Evolutionary conservation across 2,797 vertebrate species (phyloP).

Genomic region (Lithobates sylvaticus): DNA sequence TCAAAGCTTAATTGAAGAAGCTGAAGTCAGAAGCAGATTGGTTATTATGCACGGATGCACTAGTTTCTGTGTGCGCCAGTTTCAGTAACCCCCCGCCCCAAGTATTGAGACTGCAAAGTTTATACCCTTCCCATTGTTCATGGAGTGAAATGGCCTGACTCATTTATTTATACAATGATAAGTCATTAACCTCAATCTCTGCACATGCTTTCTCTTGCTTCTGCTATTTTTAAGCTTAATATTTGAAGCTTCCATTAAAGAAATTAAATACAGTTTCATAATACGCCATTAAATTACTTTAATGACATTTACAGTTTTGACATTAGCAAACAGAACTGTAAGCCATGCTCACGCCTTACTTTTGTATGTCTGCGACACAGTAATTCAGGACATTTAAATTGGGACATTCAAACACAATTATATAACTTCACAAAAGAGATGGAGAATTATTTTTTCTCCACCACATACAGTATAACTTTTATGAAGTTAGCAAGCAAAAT

Average conservation of each 20-base stretch:
- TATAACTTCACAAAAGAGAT: background rate
- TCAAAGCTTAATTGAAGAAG: too few relatives aligned
- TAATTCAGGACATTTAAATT: background rate
- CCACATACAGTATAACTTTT: background rate
- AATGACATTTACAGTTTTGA: slow-evolving; percentile 31
- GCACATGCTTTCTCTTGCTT: slow-evolving; percentile 19
- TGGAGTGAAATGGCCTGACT: background rate
- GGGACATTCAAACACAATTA: background rate
- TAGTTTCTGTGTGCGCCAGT: too few relatives aligned
- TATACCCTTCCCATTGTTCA: background rate
- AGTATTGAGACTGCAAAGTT: background rate
- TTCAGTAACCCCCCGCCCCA: too few relatives aligned
- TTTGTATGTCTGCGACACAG: background rate
- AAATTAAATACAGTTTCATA: slow-evolving; percentile 44
- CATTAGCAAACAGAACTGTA: background rate
- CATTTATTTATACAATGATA: slow-evolving; percentile 14
- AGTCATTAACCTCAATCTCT: slow-evolving; percentile 38
- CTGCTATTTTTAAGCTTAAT: slow-evolving; percentile 28
- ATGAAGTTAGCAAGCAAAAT: background rate
- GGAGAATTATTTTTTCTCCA: background rate
- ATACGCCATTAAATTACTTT: slow-evolving; percentile 41
- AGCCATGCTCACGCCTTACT: background rate
- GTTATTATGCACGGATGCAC: too few relatives aligned
- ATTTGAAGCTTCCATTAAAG: slow-evolving; percentile 31
- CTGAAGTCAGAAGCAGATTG: too few relatives aligned